Base-by-base conservation (phyloP, 2,888 invertebrate species). In the Eupithecia exiguata region DNA sequence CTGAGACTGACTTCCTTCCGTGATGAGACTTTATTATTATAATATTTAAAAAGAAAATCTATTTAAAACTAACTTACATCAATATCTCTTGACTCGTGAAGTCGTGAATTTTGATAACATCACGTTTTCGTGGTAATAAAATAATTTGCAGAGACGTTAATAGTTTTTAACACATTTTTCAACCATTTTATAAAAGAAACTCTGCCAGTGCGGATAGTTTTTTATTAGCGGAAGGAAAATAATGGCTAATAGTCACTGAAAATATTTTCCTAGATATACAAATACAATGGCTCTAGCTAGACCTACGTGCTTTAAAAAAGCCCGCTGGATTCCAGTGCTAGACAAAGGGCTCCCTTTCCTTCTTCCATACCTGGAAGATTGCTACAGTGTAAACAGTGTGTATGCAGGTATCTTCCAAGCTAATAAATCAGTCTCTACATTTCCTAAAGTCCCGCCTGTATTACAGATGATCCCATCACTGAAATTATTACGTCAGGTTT, bases 401-500 rank as follows among this genome's bases (percentile, higher is more conserved):
- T 35, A 35, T 35, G 62, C 62, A 35, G 18, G 30, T 25, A 30
- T 21, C n/a, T 58, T 25, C 21, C 58, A 62, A 18, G 18, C 18
- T 35, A 35, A 66, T 66, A 66, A 66, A 66, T 43, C 38, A 43
- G 21, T 21, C n/a, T 16, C 16, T 6, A 40, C 16, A 66, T 38
- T 66, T 43, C 40, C 12, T 40, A 38, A 63, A 70, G 38, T 63
- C 70, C 68, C 62, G 21, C 67, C 68, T 68, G 43, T 68, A 70
- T 66, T 74, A 53, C 69, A 68, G 73, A 74, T 38, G 68, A 71
- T 73, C 49, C 58, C 46, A 36, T 7, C 66, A 46, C 49, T 61
- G 53, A 68, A 74, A 75, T 72, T 77, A 75, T 74, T 76, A 73
- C 75, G 77, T 74, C 74, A 77, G 74, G 36, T 69, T 73, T 73